Base-by-base conservation (phyloP, 2,113 vertebrate species). In the Actenoides hombroni region DNA sequence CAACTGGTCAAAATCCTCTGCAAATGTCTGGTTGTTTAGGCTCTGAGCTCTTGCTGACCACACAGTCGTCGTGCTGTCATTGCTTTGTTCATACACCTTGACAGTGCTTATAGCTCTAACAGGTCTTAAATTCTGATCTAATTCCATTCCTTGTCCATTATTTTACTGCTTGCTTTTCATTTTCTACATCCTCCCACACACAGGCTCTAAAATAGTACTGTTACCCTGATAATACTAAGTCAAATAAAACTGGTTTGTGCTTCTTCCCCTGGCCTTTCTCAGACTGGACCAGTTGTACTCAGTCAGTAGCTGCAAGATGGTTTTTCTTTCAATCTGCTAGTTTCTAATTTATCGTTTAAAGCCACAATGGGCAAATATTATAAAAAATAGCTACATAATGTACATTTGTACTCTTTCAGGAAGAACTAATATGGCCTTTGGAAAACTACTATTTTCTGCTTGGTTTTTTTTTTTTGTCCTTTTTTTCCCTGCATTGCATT, bases 141-240 rank as follows among this genome's bases (percentile, higher is more conserved):
- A 94, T 96, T 92, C 67, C 82, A 8, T 87, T 91, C 83, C 95
- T 90, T 97, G 94, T 96, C 93, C 54, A 17, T 96, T 96, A 96
- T 96, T 96, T 95, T 96, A 92, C 86, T 91, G 96, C 94, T 95
- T 92, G 89, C 91, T 86, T 97, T 96, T 96, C 92, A 87, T 91
- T 96, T 95, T 92, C 84, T 65, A 9, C 74, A 13, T 85, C 91
- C 92, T 94, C 95, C 95, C 74, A 70, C 95, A 80, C 63, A 61
- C 33, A 79, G 74, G 61, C 69, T 93, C 91, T 92, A 86, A 96
- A 96, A 92, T 87, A 96, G 78, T 31, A 1, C 75, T 53, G 63
- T 57, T 61, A 89, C 69, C 85, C 92, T 82, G 90, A 78, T 96
- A 92, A 89, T 70, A 71, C 61, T 69, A 84, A 96, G 69, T 93